Conservation (phyloP, 2,888 invertebrate genomes). For the Tetramorium bicarinatum region DNA sequence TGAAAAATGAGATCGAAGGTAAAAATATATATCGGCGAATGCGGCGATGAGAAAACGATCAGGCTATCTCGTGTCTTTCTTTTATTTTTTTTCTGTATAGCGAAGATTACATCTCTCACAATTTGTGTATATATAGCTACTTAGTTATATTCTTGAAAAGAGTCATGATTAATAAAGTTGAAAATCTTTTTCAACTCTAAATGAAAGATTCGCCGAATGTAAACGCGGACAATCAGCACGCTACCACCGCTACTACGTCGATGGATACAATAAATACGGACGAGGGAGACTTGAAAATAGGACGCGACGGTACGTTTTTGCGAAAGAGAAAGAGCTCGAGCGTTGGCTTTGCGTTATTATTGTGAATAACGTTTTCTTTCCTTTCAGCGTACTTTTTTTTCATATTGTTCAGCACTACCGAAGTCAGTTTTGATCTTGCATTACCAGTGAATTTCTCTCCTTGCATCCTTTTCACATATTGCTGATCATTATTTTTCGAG, state of each 20-base stretch:
- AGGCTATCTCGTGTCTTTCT: too few species aligned
- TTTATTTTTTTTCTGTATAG: not conserved
- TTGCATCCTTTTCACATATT: not conserved
- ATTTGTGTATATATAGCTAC: not conserved
- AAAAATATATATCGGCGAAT: constrained; percentile 17
- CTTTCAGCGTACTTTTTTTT: constrained; percentile 12
- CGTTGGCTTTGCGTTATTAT: constrained; percentile 33
- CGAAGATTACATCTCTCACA: not conserved
- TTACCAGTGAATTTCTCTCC: not conserved
- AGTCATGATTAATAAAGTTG: constrained; percentile 32
- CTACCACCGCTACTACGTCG: constrained; percentile 72
- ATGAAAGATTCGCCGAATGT: constrained; percentile 72
- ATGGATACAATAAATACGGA: constrained; percentile 76
- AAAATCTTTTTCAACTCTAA: constrained; percentile 30
- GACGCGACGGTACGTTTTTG: constrained; percentile 70
- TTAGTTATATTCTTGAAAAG: not conserved
- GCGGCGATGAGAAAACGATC: constrained; percentile 1
- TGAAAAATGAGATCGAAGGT: constrained; percentile 3
- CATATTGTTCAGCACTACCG: constrained; percentile 13
- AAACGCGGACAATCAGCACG: constrained; percentile 71
- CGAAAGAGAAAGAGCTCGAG: constrained; percentile 9
- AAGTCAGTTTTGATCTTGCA: not conserved
- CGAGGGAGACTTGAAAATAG: constrained; percentile 71
- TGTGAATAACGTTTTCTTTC: not conserved
- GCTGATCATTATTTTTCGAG: not conserved